Evolutionary conservation across 2,797 vertebrate species (phyloP).

Genomic region (Cheirogaleus major): DNA sequence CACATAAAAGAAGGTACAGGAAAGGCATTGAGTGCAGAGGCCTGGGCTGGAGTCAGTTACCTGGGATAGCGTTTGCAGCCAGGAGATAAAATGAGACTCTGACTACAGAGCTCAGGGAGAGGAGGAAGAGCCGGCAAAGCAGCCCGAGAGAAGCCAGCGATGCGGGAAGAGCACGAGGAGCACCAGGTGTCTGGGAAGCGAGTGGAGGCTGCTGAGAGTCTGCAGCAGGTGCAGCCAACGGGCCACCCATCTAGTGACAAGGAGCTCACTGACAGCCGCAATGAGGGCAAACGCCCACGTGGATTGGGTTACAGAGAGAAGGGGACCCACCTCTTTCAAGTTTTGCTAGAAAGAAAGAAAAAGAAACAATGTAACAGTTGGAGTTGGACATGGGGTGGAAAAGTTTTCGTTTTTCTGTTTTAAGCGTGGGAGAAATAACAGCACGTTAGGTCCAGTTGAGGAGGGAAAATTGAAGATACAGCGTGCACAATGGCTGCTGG

Average conservation of each 20-base stretch:
- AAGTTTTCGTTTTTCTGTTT: neutral
- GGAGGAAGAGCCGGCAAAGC: neutral
- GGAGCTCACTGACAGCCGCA: neutral
- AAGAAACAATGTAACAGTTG: neutral
- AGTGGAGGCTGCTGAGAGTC: neutral
- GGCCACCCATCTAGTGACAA: neutral
- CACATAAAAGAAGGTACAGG: neutral
- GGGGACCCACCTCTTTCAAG: neutral
- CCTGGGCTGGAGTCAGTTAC: no score
- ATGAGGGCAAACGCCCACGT: fast-evolving
- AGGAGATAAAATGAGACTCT: neutral
- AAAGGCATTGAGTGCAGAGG: neutral
- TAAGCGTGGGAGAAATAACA: neutral
- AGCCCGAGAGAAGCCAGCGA: neutral
- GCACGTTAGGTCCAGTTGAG: neutral
- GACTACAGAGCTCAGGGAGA: neutral
- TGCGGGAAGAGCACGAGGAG: neutral
- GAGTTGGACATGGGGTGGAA: neutral
- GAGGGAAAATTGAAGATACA: neutral
- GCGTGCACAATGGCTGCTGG: no score
- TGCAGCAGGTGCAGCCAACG: no score
- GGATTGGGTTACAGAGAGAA: neutral
- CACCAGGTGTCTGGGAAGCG: neutral
- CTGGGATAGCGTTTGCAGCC: neutral
- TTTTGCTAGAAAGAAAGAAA: neutral